Evolutionary conservation across 1,140 invertebrate genomes (phyloP).

Genomic region (Trichonephila clavata): DNA sequence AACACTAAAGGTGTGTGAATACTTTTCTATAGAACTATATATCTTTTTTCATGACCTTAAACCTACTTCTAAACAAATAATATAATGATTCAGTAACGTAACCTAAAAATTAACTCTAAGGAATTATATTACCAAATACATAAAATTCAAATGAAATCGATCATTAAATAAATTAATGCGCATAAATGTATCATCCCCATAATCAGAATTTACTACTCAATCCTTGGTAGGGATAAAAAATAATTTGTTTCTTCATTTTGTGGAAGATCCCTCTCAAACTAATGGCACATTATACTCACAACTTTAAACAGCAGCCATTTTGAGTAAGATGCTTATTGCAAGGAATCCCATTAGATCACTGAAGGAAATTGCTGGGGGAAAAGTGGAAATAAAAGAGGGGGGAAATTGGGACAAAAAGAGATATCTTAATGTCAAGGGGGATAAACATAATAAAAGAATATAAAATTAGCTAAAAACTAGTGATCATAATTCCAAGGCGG

Average conservation of each 20-base stretch:
- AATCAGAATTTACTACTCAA: too few relatives aligned
- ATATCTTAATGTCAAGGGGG: neutral
- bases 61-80: too few relatives aligned
- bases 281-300: slow-evolving; percentile 29
- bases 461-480: neutral
- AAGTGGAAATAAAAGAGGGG: neutral
- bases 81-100: too few relatives aligned
- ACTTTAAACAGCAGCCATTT: slow-evolving; percentile 18
- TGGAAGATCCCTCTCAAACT: neutral
- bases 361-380: neutral
- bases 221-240: too few relatives aligned
- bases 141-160: too few relatives aligned
- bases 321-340: slow-evolving; percentile 18
- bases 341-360: slow-evolving; percentile 14
- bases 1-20: too few relatives aligned
- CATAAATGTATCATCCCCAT: too few relatives aligned
- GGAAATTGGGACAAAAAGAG: neutral
- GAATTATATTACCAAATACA: too few relatives aligned
- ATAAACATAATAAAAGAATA: slow-evolving; percentile 27
- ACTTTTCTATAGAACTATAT: too few relatives aligned
- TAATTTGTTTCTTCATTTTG: neutral
- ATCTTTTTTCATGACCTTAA: too few relatives aligned
- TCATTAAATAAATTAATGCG: too few relatives aligned
- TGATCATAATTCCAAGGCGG: slow-evolving; percentile 2
- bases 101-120: too few relatives aligned